Evolutionary conservation across 2,797 vertebrate species (phyloP), one percentile per base, ranked within the genome.

Genomic region (Ceryle rudis): DNA sequence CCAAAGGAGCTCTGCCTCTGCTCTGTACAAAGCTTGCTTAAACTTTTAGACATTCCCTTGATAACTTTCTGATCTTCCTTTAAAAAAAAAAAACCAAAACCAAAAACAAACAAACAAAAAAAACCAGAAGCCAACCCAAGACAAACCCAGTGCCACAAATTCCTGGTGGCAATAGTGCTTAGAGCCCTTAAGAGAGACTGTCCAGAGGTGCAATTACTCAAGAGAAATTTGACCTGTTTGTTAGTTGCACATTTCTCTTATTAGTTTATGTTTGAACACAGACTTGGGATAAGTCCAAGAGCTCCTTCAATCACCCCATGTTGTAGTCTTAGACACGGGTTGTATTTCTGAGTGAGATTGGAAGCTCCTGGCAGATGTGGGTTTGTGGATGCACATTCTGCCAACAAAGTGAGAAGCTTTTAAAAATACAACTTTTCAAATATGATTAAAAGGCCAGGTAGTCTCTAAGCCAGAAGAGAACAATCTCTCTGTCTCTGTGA

Each of bases 401-500:
- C 58, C 85, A 88, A 42, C 21, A 78, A 71, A 93, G 46, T 2
- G 35, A 95, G 65, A 75, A 86, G 77, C 72, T 73, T 95, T 90
- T 79, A 91, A 91, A 93, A 81, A 80, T 5, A 26, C 22, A 88
- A 42, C 9, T n/a, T 69, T 91, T 81, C 39, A 75, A 81, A 81
- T 55, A 37, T 13, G 71, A 85, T 93, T 84, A 67, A 49, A 89
- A 93, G 41, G 31, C 64, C 81, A 93, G 93, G 92, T 97, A 93
- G 69, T 29, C 69, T 75, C 49, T 47, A 86, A 88, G 46, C 39
- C 87, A 75, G 75, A 51, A 62, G 61, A 95, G 91, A 96, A 95
- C 75, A 90, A 95, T 79, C 83, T 66, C 81, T 86, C 41, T 91
- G 94, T 91, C 52, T 96, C 79, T 62, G 65, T 86, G 91, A 72